Evolutionary conservation across 2,113 vertebrate genomes (phyloP).

Genomic region (Rynchops niger): DNA sequence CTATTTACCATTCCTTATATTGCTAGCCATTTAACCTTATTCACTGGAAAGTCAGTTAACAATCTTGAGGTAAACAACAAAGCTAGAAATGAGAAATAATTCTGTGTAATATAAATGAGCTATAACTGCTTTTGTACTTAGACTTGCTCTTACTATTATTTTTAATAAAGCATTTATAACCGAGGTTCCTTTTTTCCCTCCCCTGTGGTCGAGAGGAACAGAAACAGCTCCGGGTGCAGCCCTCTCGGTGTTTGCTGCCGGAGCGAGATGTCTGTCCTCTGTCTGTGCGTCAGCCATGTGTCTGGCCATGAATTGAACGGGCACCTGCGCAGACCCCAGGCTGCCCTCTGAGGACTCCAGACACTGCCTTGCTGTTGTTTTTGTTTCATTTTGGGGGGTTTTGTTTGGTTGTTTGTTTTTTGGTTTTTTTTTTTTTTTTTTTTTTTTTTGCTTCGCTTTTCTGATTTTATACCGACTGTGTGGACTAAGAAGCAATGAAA

Average conservation of each 20-base stretch:
- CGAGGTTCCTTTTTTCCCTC: neutral
- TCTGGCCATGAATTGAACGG: conserved; percentile 79
- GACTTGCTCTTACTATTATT: conserved; percentile 69
- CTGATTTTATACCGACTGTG: conserved; percentile 81
- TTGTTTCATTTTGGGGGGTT: neutral
- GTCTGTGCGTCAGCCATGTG: conserved; percentile 61
- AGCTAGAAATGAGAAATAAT: conserved; percentile 74
- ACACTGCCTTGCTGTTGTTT: conserved; percentile 34
- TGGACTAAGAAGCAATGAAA: conserved; percentile 83
- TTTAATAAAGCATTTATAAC: conserved; percentile 72
- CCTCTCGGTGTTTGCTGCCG: neutral
- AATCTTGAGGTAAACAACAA: conserved; percentile 50
- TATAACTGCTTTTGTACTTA: conserved; percentile 77
- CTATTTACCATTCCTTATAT: conserved; percentile 82
- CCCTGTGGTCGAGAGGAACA: conserved; percentile 43
- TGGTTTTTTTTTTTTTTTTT: neutral
- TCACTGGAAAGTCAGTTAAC: conserved; percentile 82
- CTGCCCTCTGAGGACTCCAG: conserved; percentile 80
- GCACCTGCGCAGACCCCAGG: conserved; percentile 67
- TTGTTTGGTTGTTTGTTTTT: neutral
- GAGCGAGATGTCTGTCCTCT: conserved; percentile 58
- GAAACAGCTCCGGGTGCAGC: conserved; percentile 37
- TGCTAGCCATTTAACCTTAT: conserved; percentile 75
- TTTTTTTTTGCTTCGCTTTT: conserved; percentile 65
- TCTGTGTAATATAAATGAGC: conserved; percentile 75